Evolutionary conservation across 1,140 invertebrate species (phyloP), one percentile per base, ranked within the genome.

Genomic region (Branchinecta lindahli): DNA sequence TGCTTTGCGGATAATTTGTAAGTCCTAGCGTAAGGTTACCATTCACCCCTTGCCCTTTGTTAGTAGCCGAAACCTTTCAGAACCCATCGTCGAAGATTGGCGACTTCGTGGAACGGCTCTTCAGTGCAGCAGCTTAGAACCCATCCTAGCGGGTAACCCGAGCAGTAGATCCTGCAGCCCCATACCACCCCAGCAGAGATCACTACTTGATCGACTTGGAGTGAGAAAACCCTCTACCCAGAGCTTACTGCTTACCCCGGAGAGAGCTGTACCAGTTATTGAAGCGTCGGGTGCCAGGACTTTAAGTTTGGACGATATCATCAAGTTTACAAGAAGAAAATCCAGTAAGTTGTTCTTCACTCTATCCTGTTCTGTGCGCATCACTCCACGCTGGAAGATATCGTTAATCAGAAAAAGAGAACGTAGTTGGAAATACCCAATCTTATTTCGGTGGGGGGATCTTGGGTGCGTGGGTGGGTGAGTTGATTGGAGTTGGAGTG

Each of bases 231-330:
- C 87, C 77, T 88, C 86, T 75, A 83, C 88, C 79, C 82, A 87
- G 77, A 87, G 86, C 80, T 83, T 88, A 75, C 68, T 76, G 68
- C 72, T 75, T 71, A 73, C 76, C 73, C 76, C 70, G 66, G 73
- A 71, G 67, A 67, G 21, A 45, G 44, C 33, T 21, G 47, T 45
- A 46, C 70, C 18, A 44, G 21, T n/a, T 67, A 21, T 44, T 8
- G 44, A 8, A 44, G 66, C n/a, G 15, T 3, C 3, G 44, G 45
- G 66, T 46, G 66, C 84, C 74, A 81, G 87, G 81, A 88, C 87
- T 74, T 88, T 88, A 83, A 88, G 86, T 82, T 85, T 89, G 81
- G 88, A 89, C 81, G 87, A 89, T 84, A 84, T 89, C 84, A 88
- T 82, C 85, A 86, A 81, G 85, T 84, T 77, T 78, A 83, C 83